Conservation (phyloP, 2,888 invertebrate genomes). For the Alviniconcha strummeri region DNA sequence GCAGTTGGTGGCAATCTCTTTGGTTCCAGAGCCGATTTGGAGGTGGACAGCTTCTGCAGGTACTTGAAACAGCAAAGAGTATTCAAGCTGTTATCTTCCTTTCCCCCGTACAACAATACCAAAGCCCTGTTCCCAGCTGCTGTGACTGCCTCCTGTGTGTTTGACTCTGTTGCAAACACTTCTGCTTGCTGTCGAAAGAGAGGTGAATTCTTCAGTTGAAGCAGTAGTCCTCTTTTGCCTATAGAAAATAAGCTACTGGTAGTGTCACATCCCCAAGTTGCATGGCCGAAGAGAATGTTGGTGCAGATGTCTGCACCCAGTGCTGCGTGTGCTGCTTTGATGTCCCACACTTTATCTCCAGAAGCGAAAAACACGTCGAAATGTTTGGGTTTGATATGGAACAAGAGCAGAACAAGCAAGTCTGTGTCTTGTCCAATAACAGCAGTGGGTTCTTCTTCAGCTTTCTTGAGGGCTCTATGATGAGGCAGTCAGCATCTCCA, state of each 20-base stretch:
- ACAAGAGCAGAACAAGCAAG: no score
- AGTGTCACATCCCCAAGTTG: neutral
- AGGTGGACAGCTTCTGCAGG: neutral
- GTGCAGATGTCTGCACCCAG: neutral
- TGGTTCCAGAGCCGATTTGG: neutral
- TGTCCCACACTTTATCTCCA: no score
- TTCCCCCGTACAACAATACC: neutral
- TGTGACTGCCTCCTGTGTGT: neutral
- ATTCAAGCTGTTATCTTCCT: neutral
- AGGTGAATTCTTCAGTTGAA: neutral
- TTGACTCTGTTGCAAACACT: neutral
- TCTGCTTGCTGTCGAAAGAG: no score
- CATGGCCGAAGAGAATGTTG: neutral
- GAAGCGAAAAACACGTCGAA: no score
- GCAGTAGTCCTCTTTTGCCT: neutral
- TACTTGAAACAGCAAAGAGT: neutral
- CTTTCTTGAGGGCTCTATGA: no score
- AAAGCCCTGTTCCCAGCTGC: neutral
- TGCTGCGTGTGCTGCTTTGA: no score
- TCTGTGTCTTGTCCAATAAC: no score
- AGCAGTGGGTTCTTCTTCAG: no score
- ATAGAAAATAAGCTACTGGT: neutral
- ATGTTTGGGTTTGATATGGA: no score
- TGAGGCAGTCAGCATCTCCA: no score
- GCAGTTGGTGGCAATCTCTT: no score